Conservation (phyloP, 2,113 vertebrate genomes). For the Coryphaenoides rupestris region DNA sequence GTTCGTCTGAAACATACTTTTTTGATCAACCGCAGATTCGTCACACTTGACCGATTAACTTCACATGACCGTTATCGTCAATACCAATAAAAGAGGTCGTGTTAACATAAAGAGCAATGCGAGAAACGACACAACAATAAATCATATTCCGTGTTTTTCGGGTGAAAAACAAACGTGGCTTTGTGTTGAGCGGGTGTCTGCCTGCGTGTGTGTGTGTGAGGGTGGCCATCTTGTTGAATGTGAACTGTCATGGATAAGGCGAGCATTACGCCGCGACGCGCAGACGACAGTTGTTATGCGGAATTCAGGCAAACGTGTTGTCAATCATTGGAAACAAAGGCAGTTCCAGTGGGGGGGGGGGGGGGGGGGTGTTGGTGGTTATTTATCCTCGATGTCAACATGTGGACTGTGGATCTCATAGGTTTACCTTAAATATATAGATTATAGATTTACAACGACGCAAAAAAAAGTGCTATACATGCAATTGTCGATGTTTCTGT, state of each 20-base stretch:
- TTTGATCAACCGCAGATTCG: too few relatives aligned
- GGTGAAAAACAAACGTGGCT: constrained; percentile 58
- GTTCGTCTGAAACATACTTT: too few relatives aligned
- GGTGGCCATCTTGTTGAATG: constrained; percentile 57
- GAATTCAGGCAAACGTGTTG: constrained; percentile 66
- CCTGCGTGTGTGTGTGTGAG: constrained; percentile 43
- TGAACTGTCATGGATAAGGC: constrained; percentile 54
- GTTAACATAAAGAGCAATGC: constrained; percentile 17
- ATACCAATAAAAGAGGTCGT: too few relatives aligned
- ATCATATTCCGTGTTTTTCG: constrained; percentile 56
- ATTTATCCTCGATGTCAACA: constrained; percentile 54
- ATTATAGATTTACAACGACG: constrained; percentile 3
- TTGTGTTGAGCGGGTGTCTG: constrained; percentile 63
- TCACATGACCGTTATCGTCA: too few relatives aligned
- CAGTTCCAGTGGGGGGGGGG: constrained; percentile 65
- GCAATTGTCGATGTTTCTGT: neutral
- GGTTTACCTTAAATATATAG: constrained; percentile 49
- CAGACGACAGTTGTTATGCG: constrained; percentile 56
- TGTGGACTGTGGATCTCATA: constrained; percentile 55
- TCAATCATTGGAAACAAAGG: constrained; percentile 62
- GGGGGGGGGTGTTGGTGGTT: constrained; percentile 62
- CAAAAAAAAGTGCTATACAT: neutral
- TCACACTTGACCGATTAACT: too few relatives aligned
- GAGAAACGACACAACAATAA: constrained; percentile 57
- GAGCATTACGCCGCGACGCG: constrained; percentile 51